phyloP scores from a whole-genome alignment of 2,797 vertebrate species.

The Triplophysa yarkandensis region DNA sequence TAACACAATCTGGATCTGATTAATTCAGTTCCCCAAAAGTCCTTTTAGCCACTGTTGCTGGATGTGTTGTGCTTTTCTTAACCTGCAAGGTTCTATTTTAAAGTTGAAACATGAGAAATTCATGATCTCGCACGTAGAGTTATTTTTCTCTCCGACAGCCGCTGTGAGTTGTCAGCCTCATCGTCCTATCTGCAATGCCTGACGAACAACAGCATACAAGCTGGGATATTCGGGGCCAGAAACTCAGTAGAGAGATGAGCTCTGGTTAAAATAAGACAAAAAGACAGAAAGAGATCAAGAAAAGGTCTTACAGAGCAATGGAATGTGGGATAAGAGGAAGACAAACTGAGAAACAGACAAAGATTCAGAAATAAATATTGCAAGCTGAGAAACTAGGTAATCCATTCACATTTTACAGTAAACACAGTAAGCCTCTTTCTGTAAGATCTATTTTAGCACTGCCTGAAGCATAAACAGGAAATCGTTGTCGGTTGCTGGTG shows the following conservation, averaged over 20 bases:
- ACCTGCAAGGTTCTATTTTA: constrained; percentile 46
- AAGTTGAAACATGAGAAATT: constrained; percentile 51
- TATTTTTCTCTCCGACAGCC: constrained; percentile 27
- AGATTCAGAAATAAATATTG: constrained; percentile 18
- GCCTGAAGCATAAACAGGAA: constrained; percentile 34
- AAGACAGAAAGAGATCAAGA: constrained; percentile 4
- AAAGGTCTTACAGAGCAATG: constrained; percentile 3
- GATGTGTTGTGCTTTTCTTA: constrained; percentile 28
- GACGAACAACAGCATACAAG: constrained; percentile 23
- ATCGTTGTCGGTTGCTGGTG: constrained; percentile 5
- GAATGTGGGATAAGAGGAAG: background rate
- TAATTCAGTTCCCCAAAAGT: constrained; percentile 44
- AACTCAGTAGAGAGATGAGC: constrained; percentile 22
- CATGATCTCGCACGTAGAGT: constrained; percentile 29
- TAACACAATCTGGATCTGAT: constrained; percentile 30
- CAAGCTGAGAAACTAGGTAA: constrained; percentile 5
- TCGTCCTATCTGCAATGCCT: constrained; percentile 5
- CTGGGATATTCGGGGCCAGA: constrained; percentile 23
- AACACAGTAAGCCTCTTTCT: constrained; percentile 6
- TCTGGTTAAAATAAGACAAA: background rate
- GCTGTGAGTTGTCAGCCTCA: constrained; percentile 10
- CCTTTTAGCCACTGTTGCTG: constrained; percentile 5
- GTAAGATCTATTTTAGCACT: background rate
- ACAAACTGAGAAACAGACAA: constrained; percentile 22
- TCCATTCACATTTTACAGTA: constrained; percentile 7